These are phyloP conservation scores for Chrysemys picta DNA, from an alignment of 2,113 vertebrate genomes.

Conservation along the genomic window DNA sequence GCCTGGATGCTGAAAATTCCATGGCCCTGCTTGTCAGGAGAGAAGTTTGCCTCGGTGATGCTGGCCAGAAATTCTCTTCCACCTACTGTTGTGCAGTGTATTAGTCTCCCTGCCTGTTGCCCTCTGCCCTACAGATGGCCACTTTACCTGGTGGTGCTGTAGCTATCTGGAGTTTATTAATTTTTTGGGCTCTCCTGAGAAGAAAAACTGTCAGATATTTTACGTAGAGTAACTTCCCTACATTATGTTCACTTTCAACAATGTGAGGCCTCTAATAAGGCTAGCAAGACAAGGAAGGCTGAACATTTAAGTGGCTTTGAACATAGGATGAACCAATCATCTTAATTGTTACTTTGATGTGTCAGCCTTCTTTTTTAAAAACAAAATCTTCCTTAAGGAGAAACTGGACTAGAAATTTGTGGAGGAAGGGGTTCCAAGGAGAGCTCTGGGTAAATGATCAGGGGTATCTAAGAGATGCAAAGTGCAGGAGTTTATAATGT, in stretches of 20 bases:
- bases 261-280: not conserved
- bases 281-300: not conserved
- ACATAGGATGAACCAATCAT: not conserved
- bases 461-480: not conserved
- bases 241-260: constrained; percentile 21
- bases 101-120: not conserved
- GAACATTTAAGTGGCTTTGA: not conserved
- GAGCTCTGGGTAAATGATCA: too few species aligned
- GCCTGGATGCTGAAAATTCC: not conserved
- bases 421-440: too few species aligned
- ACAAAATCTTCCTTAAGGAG: too few species aligned
- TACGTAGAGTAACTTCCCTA: not conserved
- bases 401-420: too few species aligned
- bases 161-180: constrained; percentile 31
- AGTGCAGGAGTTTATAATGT: not conserved
- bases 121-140: constrained; percentile 9
- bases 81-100: not conserved
- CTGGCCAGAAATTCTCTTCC: not conserved
- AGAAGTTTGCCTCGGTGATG: not conserved
- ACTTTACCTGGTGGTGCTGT: too few species aligned
- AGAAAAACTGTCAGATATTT: constrained; percentile 23
- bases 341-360: not conserved
- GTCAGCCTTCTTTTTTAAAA: too few species aligned
- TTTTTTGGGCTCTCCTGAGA: not conserved
- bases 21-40: not conserved